Base-by-base conservation (phyloP, 1,140 invertebrate species). In the Frieseomelitta varia region DNA sequence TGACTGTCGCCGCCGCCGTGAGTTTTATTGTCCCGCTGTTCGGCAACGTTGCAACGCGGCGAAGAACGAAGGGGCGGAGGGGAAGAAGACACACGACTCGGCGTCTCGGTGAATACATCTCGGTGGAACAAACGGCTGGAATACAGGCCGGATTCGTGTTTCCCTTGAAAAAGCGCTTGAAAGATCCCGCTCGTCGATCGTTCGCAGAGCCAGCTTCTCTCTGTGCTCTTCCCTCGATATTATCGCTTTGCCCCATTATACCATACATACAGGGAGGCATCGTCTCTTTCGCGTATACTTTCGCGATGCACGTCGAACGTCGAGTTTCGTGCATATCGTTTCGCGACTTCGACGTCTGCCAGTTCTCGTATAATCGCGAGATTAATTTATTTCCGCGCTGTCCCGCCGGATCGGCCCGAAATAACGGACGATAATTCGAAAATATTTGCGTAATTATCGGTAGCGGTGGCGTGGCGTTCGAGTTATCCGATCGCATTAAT, bases 21-120 rank as follows among this genome's bases (percentile, higher is more conserved):
- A 76, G 81, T 84, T 86, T 87, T 87, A 81, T 84, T 84, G 81
- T 84, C 81, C 39, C 47, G 55, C 30, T 55, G 79, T 81, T 81
- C 58, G 71, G 47, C 72, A 47, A 47, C 39, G 39, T 84, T 24
- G 81, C 75, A 71, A 79, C 75, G 75, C 47, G 65, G 71, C 39
- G 81, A 79, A 79, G 63, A 47, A 84, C 55, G 24, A 77, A 61
- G 58, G 14, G 3, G 63, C 4, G 39, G 19, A 68, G 21, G 15
- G 67, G 47, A 68, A 21, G 56, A 79, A 53, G 56, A 76, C 56
- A 34, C 24, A 58, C 30, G 30, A 21, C 55, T n/a, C 15, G 15
- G 30, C 34, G 8, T 79, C 47, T 21, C 51, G 39, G 47, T 79
- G 77, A 79, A 84, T 84, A 69, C 76, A 56, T 72, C 47, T 68